Percentiles rank a stretch among this genome's conserved stretches.
These are phyloP conservation scores for Eulemur rubriventer DNA, from an alignment of 2,797 vertebrate species.

Conservation along the genomic window DNA sequence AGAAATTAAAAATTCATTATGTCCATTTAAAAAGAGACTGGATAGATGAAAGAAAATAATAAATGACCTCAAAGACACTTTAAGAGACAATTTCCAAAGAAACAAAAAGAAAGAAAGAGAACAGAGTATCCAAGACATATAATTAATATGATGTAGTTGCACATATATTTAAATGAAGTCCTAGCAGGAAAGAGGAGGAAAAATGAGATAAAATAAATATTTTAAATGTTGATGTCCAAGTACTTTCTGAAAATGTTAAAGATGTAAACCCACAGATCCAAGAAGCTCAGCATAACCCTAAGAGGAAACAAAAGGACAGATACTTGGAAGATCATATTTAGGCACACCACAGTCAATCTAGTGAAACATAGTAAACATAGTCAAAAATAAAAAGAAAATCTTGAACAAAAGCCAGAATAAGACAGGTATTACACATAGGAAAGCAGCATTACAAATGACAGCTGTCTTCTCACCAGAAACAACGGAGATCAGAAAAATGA, in stretches of 20 bases:
- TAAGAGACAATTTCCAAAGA: not conserved
- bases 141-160: not conserved
- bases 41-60: not conserved
- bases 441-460: not conserved
- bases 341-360: not conserved
- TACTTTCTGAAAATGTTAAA: not conserved
- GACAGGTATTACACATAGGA: not conserved
- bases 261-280: not conserved
- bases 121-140: not conserved
- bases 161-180: not conserved
- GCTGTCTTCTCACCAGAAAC: not conserved
- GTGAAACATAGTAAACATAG: not conserved
- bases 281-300: not conserved
- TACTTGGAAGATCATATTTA: not conserved
- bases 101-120: not conserved
- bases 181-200: not conserved
- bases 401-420: not conserved
- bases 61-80: not conserved
- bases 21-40: not conserved
- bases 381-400: not conserved
- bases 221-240: not conserved
- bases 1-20: not conserved
- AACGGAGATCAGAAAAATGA: not conserved
- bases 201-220: not conserved
- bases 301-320: not conserved